phyloP scores from a whole-genome alignment of 1,140 invertebrate species.

The Agraylea sexmaculata region DNA sequence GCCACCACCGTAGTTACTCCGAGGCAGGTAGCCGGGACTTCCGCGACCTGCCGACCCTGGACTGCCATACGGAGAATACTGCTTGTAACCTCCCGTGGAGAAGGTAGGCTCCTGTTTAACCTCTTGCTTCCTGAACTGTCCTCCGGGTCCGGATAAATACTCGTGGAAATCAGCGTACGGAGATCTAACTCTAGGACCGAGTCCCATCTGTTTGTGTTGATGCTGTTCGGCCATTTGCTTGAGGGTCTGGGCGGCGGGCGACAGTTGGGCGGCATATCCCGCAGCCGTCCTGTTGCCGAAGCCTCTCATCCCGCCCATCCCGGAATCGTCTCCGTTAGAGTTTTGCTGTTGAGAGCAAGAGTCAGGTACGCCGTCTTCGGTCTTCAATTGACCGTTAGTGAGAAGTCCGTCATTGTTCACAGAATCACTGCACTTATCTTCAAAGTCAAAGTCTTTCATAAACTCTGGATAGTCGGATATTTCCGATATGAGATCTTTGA shows the following conservation, averaged over 20 bases:
- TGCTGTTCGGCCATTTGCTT: constrained; percentile 96
- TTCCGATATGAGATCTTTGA: constrained; percentile 81
- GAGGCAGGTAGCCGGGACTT: constrained; percentile 45
- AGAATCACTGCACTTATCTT: constrained; percentile 43
- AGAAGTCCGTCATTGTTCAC: constrained; percentile 13
- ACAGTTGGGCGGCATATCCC: constrained; percentile 46
- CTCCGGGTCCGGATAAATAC: constrained; percentile 17
- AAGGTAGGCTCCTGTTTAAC: constrained; percentile 22
- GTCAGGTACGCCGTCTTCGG: constrained; percentile 24
- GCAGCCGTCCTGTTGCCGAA: constrained; percentile 29
- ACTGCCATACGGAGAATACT: constrained; percentile 57
- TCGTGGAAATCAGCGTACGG: constrained; percentile 18
- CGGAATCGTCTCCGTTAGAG: constrained; percentile 23
- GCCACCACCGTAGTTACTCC: constrained; percentile 42
- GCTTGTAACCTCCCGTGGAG: constrained; percentile 33
- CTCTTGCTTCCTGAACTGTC: constrained; percentile 27
- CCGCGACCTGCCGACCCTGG: constrained; percentile 47
- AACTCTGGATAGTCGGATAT: constrained; percentile 75
- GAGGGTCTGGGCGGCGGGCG: constrained; percentile 81
- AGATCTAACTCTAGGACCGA: constrained; percentile 21
- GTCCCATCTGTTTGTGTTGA: constrained; percentile 57
- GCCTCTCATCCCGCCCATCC: constrained; percentile 38
- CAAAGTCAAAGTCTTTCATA: constrained; percentile 67
- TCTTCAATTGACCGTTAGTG: constrained; percentile 21
- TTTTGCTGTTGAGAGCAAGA: constrained; percentile 29